Conservation (phyloP, 2,888 invertebrate genomes). For the Odiellus spinosus region DNA sequence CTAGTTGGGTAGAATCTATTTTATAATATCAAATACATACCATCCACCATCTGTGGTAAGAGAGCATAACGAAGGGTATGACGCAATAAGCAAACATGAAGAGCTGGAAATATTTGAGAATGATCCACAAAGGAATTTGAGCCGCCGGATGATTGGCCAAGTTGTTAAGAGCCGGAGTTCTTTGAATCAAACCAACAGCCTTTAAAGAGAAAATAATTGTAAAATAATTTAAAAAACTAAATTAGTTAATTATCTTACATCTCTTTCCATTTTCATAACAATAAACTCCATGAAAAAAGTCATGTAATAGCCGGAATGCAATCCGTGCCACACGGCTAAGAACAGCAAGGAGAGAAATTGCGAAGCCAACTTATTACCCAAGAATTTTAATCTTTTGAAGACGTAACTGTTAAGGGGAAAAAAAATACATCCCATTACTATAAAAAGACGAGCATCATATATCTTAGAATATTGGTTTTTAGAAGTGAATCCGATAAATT, state of each 20-base stretch:
- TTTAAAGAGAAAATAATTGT: background rate
- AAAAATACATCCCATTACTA: background rate
- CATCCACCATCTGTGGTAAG: constrained; percentile 12
- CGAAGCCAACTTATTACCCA: constrained; percentile 62
- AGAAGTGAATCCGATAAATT: no score
- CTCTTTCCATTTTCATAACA: constrained; percentile 68
- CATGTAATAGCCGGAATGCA: constrained; percentile 82
- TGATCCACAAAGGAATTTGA: constrained; percentile 27
- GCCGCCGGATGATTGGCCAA: constrained; percentile 7
- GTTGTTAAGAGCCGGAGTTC: constrained; percentile 5
- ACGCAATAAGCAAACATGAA: constrained; percentile 28
- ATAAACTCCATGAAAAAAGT: constrained; percentile 83
- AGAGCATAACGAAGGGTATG: constrained; percentile 17
- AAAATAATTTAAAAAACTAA: no score
- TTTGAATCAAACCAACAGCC: background rate
- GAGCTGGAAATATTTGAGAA: constrained; percentile 54
- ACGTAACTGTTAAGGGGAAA: constrained; percentile 47
- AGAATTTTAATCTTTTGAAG: constrained; percentile 79
- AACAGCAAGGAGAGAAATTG: constrained; percentile 68
- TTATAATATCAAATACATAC: constrained; percentile 3
- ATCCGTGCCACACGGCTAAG: constrained; percentile 90
- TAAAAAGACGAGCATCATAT: background rate
- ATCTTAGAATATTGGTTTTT: no score
- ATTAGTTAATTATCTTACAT: constrained; percentile 44
- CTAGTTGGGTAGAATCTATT: no score